Percentiles rank a stretch among this genome's conserved stretches.
Evolutionary conservation across 1,140 invertebrate genomes (phyloP).

Genomic region (Harpegnathos saltator): DNA sequence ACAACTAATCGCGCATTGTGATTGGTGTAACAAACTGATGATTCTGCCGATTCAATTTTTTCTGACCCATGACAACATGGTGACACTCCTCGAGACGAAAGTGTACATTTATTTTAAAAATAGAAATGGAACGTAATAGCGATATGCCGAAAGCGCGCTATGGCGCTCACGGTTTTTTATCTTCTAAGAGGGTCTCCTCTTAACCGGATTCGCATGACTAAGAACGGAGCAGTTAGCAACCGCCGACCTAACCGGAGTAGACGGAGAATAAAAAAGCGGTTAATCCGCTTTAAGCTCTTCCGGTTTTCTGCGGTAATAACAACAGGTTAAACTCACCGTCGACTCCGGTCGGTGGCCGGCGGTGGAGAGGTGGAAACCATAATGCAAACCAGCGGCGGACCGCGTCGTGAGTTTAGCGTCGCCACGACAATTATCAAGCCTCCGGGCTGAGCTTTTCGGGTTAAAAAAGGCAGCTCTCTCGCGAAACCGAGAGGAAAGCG

Average conservation of each 20-base stretch:
- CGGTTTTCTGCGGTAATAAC: conserved; percentile 43
- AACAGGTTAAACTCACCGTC: conserved; percentile 48
- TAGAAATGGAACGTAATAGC: background rate
- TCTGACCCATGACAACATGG: background rate
- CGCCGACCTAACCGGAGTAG: conserved; percentile 9
- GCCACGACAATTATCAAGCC: conserved; percentile 35
- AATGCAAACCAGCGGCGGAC: conserved; percentile 42
- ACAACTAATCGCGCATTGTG: background rate
- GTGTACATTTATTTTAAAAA: too few species aligned
- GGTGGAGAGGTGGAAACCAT: conserved; percentile 32
- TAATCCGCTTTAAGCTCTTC: conserved; percentile 52
- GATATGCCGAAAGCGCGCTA: background rate
- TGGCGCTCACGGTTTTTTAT: background rate
- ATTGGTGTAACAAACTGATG: conserved; percentile 7
- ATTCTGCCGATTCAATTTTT: background rate
- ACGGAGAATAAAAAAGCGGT: conserved; percentile 37
- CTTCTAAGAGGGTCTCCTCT: conserved; percentile 13
- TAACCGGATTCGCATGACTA: conserved; percentile 33
- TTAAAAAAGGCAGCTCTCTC: conserved; percentile 18
- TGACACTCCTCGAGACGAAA: too few species aligned
- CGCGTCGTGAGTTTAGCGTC: conserved; percentile 38
- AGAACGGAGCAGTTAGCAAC: conserved; percentile 27
- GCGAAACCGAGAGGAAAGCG: background rate
- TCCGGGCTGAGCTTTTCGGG: background rate
- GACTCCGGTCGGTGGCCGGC: background rate